phyloP scores from a whole-genome alignment of 2,888 invertebrate genomes.

The Aspidiotus destructor region DNA sequence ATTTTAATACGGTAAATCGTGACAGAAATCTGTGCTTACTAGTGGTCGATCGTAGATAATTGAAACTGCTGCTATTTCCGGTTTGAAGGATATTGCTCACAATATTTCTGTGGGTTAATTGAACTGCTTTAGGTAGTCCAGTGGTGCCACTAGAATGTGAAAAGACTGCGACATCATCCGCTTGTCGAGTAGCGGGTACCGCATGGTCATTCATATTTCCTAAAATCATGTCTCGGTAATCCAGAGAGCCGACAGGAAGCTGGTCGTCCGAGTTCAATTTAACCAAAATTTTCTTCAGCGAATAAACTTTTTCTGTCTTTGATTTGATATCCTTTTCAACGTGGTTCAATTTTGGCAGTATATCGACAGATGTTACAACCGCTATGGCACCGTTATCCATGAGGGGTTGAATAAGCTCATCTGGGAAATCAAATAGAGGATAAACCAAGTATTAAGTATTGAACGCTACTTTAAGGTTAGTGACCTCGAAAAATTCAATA shows the following conservation, averaged over 20 bases:
- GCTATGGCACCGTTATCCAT: slow-evolving; percentile 37
- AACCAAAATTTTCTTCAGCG: slow-evolving; percentile 10
- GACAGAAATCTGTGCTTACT: not conserved
- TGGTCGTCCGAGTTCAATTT: slow-evolving; percentile 6
- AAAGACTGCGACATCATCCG: slow-evolving; percentile 56
- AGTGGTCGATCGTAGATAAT: not conserved
- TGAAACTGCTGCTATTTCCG: not conserved
- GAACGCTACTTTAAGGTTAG: no score
- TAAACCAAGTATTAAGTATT: no score
- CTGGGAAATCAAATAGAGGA: slow-evolving; percentile 34
- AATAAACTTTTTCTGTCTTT: not conserved
- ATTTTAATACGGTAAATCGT: not conserved
- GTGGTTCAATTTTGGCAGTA: slow-evolving; percentile 36
- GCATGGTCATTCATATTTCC: slow-evolving; percentile 47
- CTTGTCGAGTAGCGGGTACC: slow-evolving; percentile 43
- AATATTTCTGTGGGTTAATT: not conserved
- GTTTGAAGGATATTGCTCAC: not conserved
- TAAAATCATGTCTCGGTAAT: slow-evolving; percentile 42
- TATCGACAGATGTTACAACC: slow-evolving; percentile 37
- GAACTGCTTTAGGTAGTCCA: not conserved
- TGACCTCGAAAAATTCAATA: no score
- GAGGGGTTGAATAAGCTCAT: slow-evolving; percentile 39
- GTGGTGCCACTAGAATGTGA: slow-evolving; percentile 69
- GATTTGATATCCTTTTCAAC: slow-evolving; percentile 26
- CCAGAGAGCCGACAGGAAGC: slow-evolving; percentile 9